Evolutionary conservation across 2,888 invertebrate genomes (phyloP).

Genomic region (Melieria omissa): DNA sequence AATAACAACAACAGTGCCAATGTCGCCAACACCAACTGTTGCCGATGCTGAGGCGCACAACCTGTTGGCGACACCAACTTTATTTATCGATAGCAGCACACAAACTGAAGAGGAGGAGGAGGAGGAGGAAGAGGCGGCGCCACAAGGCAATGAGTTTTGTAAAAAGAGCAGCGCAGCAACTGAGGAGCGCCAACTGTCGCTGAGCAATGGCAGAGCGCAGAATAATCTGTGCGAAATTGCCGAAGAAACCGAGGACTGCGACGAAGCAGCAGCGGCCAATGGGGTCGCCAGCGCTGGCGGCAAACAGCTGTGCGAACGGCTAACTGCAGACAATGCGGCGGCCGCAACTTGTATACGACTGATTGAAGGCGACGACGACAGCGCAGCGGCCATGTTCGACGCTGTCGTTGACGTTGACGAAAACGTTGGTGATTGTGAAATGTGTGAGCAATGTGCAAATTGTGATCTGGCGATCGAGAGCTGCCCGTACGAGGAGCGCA

Average conservation of each 20-base stretch:
- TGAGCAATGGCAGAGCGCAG: background rate
- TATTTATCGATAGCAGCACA: slow-evolving; percentile 29
- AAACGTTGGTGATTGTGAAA: background rate
- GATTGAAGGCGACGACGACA: background rate
- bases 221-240: slow-evolving; percentile 2
- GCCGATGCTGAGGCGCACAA: slow-evolving; percentile 3
- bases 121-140: background rate
- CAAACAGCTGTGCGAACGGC: background rate
- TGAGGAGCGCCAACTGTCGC: background rate
- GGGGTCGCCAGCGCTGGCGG: background rate
- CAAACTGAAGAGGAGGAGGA: slow-evolving; percentile 27
- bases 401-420: too few species aligned
- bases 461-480: slow-evolving; percentile 39
- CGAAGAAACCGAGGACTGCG: slow-evolving; percentile 19
- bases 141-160: slow-evolving; percentile 2
- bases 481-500: slow-evolving; percentile 48
- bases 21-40: slow-evolving; percentile 15
- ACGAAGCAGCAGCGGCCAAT: background rate
- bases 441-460: background rate
- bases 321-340: background rate
- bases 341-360: too few species aligned
- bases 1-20: background rate
- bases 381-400: background rate
- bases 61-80: slow-evolving; percentile 26
- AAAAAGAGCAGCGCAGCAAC: background rate